phyloP scores from a whole-genome alignment of 1,140 invertebrate species.

The Tribolium castaneum region DNA sequence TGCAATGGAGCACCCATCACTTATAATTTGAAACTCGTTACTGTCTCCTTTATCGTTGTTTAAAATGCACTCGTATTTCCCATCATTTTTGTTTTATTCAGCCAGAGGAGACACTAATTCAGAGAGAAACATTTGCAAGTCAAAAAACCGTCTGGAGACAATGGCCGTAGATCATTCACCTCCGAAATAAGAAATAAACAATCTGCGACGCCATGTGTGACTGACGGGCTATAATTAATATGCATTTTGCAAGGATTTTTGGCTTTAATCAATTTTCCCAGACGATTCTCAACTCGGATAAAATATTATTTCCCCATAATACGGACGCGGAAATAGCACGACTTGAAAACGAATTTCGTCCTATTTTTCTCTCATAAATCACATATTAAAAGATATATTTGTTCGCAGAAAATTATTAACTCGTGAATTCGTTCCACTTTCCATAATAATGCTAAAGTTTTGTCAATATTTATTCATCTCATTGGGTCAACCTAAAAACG shows the following conservation, averaged over 20 bases:
- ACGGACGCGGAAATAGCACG: not conserved
- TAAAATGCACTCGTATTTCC: not conserved
- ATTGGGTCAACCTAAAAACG: not conserved
- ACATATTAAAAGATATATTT: not conserved
- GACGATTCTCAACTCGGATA: not conserved
- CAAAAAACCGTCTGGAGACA: not conserved
- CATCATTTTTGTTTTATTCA: not conserved
- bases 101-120: not conserved
- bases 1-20: not conserved
- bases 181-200: not conserved
- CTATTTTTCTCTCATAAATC: not conserved
- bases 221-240: not conserved
- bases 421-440: not conserved
- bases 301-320: not conserved
- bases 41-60: not conserved
- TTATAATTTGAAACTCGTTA: not conserved
- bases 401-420: not conserved
- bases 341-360: not conserved
- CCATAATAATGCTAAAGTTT: not conserved
- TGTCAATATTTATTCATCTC: not conserved
- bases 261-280: not conserved
- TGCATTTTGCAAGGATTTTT: not conserved
- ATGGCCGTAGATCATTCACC: not conserved
- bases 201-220: not conserved
- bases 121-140: not conserved